Evolutionary conservation across 1,140 invertebrate species (phyloP), one percentile per base, ranked within the genome.

Genomic region (Drosophila sucinea): DNA sequence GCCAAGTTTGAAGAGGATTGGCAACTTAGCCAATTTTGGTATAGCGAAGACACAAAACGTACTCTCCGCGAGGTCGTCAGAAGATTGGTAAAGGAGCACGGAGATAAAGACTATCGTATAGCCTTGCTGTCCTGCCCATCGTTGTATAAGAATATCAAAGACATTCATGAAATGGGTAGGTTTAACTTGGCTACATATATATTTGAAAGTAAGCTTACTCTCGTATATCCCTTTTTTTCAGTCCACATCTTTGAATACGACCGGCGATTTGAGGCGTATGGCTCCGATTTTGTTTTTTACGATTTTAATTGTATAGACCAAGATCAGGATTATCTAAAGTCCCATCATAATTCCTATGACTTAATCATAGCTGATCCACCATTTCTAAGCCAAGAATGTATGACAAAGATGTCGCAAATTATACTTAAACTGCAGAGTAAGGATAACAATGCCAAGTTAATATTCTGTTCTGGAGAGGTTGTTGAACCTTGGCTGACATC

Each of bases 21-120:
- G 98, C 97, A 98, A 97, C 92, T 99, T 27, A 98, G 97, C 91
- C 98, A 99, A 92, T 99, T 99, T 94, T 99, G 98, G 98, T 99
- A 99, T 89, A 94, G 97, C 90, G 94, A 97, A 33, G 85, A 93
- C 17, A 99, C 98, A 11, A 94, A 96, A 60, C 91, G 94, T 55
- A 92, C 87, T 11, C 92, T 99, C 0, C 94, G 95, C 0, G 94
- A 94, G 76, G 95, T 96, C 74, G 95, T 94, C 60, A 92, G 91
- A 11, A 70, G 58, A 38, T 32, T 89, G 0, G 8, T 81, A 7
- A 60, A 67, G 8, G 76, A 90, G 4, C 44, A 10, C n/a, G 29
- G 51, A 3, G 11, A n/a, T 10, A 35, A 23, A 1, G 92, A 93
- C 17, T 92, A 94, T 71, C 95, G 93, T 75, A 95, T 99, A 56